Evolutionary conservation across 2,888 invertebrate genomes (phyloP).

Genomic region (Gymnosoma rotundatum): DNA sequence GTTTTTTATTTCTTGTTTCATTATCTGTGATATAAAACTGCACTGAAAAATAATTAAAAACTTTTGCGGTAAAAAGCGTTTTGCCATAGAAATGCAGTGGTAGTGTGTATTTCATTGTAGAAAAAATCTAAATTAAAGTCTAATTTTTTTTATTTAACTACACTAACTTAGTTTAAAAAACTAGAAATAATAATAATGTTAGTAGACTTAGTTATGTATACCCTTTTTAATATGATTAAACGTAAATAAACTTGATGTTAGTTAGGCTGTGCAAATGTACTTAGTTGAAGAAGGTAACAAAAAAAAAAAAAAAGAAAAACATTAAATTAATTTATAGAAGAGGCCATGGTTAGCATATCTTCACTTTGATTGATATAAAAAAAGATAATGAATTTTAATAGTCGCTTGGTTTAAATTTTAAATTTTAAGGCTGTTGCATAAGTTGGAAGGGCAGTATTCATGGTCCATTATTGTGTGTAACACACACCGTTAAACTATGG

Average conservation of each 20-base stretch:
- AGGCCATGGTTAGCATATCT: background rate
- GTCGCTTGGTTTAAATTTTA: too few relatives aligned
- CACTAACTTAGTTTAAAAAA: slow-evolving; percentile 19
- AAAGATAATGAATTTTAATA: too few relatives aligned
- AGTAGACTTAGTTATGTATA: slow-evolving; percentile 8
- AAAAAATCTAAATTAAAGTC: slow-evolving; percentile 7
- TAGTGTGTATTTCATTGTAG: background rate
- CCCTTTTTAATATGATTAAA: slow-evolving; percentile 52
- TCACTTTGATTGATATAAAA: background rate
- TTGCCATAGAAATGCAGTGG: slow-evolving; percentile 29
- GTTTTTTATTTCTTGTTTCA: background rate
- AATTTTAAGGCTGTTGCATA: too few relatives aligned
- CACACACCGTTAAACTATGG: too few relatives aligned
- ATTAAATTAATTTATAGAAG: slow-evolving; percentile 20
- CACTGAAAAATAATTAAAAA: slow-evolving; percentile 68
- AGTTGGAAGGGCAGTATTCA: too few relatives aligned
- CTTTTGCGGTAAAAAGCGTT: slow-evolving; percentile 60
- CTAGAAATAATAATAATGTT: background rate
- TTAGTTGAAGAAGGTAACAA: slow-evolving; percentile 1
- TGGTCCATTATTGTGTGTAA: too few relatives aligned
- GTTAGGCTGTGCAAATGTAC: background rate
- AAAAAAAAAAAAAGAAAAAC: background rate
- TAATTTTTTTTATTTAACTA: slow-evolving; percentile 15
- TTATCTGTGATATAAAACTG: slow-evolving; percentile 38
- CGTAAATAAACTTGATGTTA: slow-evolving; percentile 28